Evolutionary conservation across 2,888 invertebrate genomes (phyloP), one percentile per base, ranked within the genome.

Genomic region (Megamerina dolium): DNA sequence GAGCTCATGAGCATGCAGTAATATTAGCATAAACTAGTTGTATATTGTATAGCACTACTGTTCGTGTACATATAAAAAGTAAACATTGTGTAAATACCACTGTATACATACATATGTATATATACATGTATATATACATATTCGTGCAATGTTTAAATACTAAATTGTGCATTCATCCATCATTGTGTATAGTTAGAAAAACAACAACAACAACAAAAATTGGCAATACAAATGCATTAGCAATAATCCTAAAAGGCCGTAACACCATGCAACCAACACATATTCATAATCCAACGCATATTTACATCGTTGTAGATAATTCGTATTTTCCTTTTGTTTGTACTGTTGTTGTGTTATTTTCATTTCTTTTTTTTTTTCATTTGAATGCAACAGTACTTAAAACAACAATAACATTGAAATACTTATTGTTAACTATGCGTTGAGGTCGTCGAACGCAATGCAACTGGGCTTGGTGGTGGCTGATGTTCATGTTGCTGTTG

Each of bases 201-300:
- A 40, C 41, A 35, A 31, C 33, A 30, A 31, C 32, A 45, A 29
- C 31, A 39, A 16, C 16, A 20, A 21, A 27, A 32, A 27, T 18
- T 26, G 17, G 18, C 32, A 18, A 4, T 4, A 10, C 33, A 33
- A 40, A 38, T 10, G 13, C 9, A 27, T 14, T 29, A 26, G 3
- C 19, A 14, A 18, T 4, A 35, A 35, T 13, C 35, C 10, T 2
- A 52, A 56, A 61, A 55, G 55, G n/a, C n/a, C n/a, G n/a, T n/a
- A n/a, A n/a, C n/a, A n/a, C n/a, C n/a, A n/a, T n/a, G n/a, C n/a
- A n/a, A 56, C 48, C 55, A 59, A 63, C 60, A 64, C 61, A 64
- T 62, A 61, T 58, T 61, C 50, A 50, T 52, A 53, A 48, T 48
- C 52, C 53, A 48, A 50, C 50, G 52, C 50, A 54, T 50, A 52